Conservation (phyloP, 2,113 vertebrate species). For the Xenus cinereus region DNA sequence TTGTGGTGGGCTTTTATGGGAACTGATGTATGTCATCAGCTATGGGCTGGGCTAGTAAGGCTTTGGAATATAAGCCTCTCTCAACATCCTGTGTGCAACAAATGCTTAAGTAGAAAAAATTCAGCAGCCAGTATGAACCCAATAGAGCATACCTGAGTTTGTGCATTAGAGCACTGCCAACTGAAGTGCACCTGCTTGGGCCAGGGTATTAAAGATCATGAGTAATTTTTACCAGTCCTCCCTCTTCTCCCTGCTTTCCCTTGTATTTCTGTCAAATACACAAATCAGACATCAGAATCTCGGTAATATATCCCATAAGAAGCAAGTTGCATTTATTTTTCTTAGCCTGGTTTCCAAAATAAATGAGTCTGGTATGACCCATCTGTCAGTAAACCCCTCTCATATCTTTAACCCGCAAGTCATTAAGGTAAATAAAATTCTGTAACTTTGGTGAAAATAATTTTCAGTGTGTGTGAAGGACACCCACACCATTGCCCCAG, state of each 20-base stretch:
- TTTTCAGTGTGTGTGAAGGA: neutral
- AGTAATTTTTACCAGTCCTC: neutral
- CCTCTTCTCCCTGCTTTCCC: neutral
- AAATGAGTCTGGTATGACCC: neutral
- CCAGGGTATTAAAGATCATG: neutral
- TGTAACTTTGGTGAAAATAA: neutral
- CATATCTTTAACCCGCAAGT: neutral
- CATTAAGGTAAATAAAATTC: neutral
- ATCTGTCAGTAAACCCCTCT: neutral
- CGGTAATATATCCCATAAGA: neutral
- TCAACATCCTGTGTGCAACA: neutral
- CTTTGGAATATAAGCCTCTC: neutral
- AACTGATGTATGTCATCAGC: accelerated
- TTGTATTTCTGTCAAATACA: neutral
- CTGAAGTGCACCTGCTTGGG: neutral
- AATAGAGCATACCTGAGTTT: neutral
- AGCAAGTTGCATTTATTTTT: neutral
- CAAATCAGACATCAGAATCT: neutral
- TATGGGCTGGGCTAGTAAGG: neutral
- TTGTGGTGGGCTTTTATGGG: neutral
- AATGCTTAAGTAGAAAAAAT: neutral
- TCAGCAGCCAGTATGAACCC: neutral
- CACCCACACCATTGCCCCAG: neutral
- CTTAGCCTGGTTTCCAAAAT: neutral
- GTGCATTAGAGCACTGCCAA: neutral